phyloP scores from a whole-genome alignment of 1,140 invertebrate species.

The Habropoda laboriosa region DNA sequence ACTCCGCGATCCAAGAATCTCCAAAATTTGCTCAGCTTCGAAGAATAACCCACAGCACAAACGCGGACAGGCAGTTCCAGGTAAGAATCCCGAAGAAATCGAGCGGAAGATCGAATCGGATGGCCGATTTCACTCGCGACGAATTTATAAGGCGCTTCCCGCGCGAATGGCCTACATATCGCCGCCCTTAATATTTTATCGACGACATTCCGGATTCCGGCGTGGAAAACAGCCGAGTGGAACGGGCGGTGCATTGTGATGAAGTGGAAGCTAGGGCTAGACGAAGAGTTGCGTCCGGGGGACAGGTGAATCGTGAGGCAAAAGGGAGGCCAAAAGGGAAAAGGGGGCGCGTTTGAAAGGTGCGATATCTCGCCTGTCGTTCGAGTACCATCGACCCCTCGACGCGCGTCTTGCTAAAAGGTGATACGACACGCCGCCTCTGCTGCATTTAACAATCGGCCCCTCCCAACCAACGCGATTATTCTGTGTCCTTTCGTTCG shows the following conservation, averaged over 20 bases:
- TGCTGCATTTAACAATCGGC: slow-evolving; percentile 61
- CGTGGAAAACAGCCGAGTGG: slow-evolving; percentile 44
- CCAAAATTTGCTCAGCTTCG: no score
- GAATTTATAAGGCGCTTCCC: slow-evolving; percentile 44
- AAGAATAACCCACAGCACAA: no score
- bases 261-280: slow-evolving; percentile 51
- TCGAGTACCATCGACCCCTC: slow-evolving; percentile 67
- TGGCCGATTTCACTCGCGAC: neutral
- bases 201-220: slow-evolving; percentile 58
- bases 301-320: slow-evolving; percentile 23
- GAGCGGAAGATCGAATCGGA: neutral
- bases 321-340: slow-evolving; percentile 16
- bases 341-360: slow-evolving; percentile 43
- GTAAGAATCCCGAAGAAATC: neutral
- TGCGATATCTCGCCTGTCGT: slow-evolving; percentile 62
- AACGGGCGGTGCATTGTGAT: slow-evolving; percentile 65
- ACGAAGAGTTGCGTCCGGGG: slow-evolving; percentile 24
- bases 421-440: slow-evolving; percentile 72
- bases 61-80: no score
- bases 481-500: neutral
- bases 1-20: no score
- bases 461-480: neutral
- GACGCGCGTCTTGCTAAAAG: slow-evolving; percentile 57
- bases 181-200: slow-evolving; percentile 62
- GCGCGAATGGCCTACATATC: slow-evolving; percentile 45